These are phyloP conservation scores for Dorcus hopei DNA, from an alignment of 2,888 invertebrate genomes.

Conservation along the genomic window DNA sequence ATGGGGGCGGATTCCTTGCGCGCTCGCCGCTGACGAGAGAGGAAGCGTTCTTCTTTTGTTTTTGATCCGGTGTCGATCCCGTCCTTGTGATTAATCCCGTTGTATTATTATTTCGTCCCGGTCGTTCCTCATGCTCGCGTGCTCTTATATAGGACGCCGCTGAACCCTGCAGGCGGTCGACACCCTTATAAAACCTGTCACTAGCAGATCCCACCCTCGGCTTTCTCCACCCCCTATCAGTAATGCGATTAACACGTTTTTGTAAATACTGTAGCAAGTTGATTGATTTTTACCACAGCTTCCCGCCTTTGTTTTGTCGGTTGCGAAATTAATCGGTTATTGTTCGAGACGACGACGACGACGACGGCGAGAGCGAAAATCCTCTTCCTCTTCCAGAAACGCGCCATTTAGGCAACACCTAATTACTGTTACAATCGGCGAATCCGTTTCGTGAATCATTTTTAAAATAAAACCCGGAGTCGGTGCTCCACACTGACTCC, in stretches of 20 bases:
- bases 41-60: too few species aligned
- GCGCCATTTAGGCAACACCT: too few species aligned
- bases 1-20: too few species aligned
- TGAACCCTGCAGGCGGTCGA: slow-evolving; percentile 43
- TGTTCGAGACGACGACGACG: too few species aligned
- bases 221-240: slow-evolving; percentile 20
- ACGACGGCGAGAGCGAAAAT: too few species aligned
- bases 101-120: neutral
- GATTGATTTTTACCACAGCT: neutral
- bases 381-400: too few species aligned
- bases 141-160: slow-evolving; percentile 10
- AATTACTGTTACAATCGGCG: too few species aligned
- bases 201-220: slow-evolving; percentile 38
- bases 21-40: too few species aligned
- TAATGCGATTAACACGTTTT: slow-evolving; percentile 49
- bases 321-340: too few species aligned
- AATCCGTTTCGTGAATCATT: too few species aligned
- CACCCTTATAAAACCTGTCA: slow-evolving; percentile 50
- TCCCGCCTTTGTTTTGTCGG: neutral
- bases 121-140: neutral
- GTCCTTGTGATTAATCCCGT: slow-evolving; percentile 7
- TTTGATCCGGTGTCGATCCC: slow-evolving; percentile 1
- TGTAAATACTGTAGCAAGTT: slow-evolving; percentile 31
- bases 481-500: too few species aligned
- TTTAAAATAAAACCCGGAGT: too few species aligned